Percentiles rank a stretch among this genome's conserved stretches.
These are phyloP conservation scores for Urophycis tenuis DNA, from an alignment of 2,797 vertebrate species.

Conservation along the genomic window DNA sequence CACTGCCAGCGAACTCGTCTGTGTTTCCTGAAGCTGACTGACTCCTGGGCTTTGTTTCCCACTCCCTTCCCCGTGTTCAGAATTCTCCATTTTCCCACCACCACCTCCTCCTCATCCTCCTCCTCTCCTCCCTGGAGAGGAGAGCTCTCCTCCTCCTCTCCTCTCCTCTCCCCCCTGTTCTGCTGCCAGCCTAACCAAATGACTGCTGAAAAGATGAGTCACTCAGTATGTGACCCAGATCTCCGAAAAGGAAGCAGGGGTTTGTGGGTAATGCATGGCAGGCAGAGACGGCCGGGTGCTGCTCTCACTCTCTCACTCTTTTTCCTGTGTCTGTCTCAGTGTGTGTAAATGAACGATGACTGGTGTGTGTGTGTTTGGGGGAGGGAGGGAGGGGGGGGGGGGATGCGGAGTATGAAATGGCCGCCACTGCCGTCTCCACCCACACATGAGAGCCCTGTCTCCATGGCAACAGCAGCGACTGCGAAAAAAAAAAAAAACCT, in stretches of 20 bases:
- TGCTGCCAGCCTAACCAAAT: not conserved
- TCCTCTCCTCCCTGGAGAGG: too few species aligned
- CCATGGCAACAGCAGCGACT: constrained; percentile 64
- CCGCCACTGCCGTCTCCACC: constrained; percentile 37
- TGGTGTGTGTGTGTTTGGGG: not conserved
- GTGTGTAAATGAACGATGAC: not conserved
- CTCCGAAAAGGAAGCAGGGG: constrained; percentile 45
- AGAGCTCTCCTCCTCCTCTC: too few species aligned
- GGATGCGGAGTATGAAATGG: constrained; percentile 44
- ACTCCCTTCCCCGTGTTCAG: not conserved
- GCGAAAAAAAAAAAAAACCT: constrained; percentile 20
- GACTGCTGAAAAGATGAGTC: constrained; percentile 54
- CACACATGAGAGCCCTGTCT: constrained; percentile 33
- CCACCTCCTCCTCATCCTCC: not conserved
- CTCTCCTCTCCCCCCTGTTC: too few species aligned
- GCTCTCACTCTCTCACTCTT: not conserved
- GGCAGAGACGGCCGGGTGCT: constrained; percentile 13
- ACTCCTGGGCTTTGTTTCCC: not conserved
- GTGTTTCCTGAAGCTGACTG: not conserved
- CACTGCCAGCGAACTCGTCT: not conserved
- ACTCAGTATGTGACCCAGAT: constrained; percentile 57
- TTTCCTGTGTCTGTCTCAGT: constrained; percentile 1
- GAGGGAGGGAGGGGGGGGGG: constrained; percentile 17
- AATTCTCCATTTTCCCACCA: not conserved
- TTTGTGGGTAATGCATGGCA: constrained; percentile 53